Percentiles rank a stretch among this genome's conserved stretches.
phyloP scores from a whole-genome alignment of 2,888 invertebrate species.

The Amblyteles armatorius region DNA sequence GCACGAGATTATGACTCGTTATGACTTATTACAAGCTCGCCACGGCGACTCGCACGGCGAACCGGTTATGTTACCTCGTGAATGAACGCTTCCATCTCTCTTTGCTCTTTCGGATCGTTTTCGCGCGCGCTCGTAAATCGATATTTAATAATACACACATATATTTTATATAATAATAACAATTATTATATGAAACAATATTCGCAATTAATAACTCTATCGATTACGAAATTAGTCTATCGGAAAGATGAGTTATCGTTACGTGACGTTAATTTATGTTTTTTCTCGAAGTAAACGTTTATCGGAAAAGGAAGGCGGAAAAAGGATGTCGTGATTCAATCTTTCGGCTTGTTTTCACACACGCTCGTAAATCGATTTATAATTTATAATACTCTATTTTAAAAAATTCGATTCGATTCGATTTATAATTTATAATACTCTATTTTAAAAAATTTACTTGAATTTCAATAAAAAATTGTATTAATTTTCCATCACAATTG shows the following conservation, averaged over 20 bases:
- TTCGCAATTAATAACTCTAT: neutral
- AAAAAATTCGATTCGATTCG: no score
- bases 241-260: neutral
- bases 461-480: no score
- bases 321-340: constrained; percentile 17
- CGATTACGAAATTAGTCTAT: no score
- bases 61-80: constrained; percentile 65
- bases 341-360: neutral
- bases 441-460: no score
- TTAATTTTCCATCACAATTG: no score
- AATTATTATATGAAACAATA: neutral
- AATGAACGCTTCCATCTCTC: constrained; percentile 61
- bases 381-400: no score
- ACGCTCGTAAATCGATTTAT: no score
- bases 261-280: neutral
- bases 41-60: constrained; percentile 59
- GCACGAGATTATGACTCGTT: constrained; percentile 66
- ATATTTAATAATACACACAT: constrained; percentile 42
- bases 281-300: constrained; percentile 8
- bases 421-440: no score
- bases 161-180: neutral
- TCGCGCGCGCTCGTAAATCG: constrained; percentile 52
- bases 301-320: neutral
- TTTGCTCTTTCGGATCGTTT: constrained; percentile 39
- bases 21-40: constrained; percentile 67